These are phyloP conservation scores for Campoletis sonorensis DNA, from an alignment of 1,140 invertebrate species.

Conservation along the genomic window DNA sequence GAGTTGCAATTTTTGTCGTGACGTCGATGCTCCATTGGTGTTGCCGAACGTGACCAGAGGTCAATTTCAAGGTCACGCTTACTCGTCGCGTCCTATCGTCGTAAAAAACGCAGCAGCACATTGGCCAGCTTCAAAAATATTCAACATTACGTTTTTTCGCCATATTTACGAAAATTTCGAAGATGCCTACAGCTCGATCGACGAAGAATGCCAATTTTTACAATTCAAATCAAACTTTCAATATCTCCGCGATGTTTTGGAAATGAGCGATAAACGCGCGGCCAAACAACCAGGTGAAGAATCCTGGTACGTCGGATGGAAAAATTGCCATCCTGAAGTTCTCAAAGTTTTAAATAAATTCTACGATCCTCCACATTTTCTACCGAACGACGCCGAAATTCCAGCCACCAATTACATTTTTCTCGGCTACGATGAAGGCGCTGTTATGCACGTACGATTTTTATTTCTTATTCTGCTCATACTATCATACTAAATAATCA, in stretches of 20 bases:
- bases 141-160: slow-evolving; percentile 87
- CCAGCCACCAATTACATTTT: slow-evolving; percentile 95
- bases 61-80: slow-evolving; percentile 84
- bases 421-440: slow-evolving; percentile 93
- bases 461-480: not conserved
- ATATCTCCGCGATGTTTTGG: slow-evolving; percentile 86
- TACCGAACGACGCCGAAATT: slow-evolving; percentile 92
- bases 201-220: slow-evolving; percentile 92
- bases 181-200: slow-evolving; percentile 82
- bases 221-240: slow-evolving; percentile 92
- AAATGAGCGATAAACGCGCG: slow-evolving; percentile 83
- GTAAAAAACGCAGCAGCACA: slow-evolving; percentile 85
- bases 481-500: too few species aligned
- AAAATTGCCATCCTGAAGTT: slow-evolving; percentile 90
- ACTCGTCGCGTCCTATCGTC: slow-evolving; percentile 88
- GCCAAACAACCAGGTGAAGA: slow-evolving; percentile 79
- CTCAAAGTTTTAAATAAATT: slow-evolving; percentile 85
- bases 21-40: slow-evolving; percentile 79
- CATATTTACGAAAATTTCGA: slow-evolving; percentile 82
- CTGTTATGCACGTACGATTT: slow-evolving; percentile 91
- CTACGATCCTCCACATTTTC: slow-evolving; percentile 90
- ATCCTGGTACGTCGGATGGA: slow-evolving; percentile 96
- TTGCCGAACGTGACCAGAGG: slow-evolving; percentile 83
- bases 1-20: slow-evolving; percentile 85
- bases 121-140: slow-evolving; percentile 86